phyloP scores from a whole-genome alignment of 1,140 invertebrate genomes.

The Nasonia vitripennis region DNA sequence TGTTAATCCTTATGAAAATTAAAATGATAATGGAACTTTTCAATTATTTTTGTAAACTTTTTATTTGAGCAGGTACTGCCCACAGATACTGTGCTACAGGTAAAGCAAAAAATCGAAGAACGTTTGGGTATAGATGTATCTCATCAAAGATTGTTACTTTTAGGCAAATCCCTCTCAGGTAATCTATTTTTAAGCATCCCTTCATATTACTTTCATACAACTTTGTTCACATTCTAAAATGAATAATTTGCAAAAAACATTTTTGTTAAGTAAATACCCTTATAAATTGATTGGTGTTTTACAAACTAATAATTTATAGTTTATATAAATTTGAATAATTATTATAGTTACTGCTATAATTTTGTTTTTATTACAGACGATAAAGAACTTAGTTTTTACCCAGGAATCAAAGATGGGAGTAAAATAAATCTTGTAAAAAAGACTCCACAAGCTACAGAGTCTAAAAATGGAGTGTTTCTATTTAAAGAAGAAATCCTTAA shows the following conservation, averaged over 20 bases:
- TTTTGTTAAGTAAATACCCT: too few relatives aligned
- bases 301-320: not conserved
- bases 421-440: conserved; percentile 70
- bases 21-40: not conserved
- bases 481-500: conserved; percentile 68
- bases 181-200: conserved; percentile 32
- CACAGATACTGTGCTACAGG: conserved; percentile 67
- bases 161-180: conserved; percentile 70
- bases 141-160: conserved; percentile 69
- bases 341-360: conserved; percentile 11
- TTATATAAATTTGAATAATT: conserved; percentile 12
- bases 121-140: conserved; percentile 68
- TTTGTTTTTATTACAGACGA: conserved; percentile 64
- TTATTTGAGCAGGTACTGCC: conserved; percentile 65
- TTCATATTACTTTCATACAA: conserved; percentile 17
- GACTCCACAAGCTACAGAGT: conserved; percentile 51
- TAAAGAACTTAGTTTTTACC: conserved; percentile 71
- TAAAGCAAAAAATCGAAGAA: conserved; percentile 69
- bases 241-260: too few relatives aligned
- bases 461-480: conserved; percentile 61
- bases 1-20: not conserved
- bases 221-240: too few relatives aligned
- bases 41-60: conserved; percentile 1
- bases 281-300: too few relatives aligned
- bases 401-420: conserved; percentile 71